A percentile compares a stretch with the other conserved stretches of the same genome.
Conservation (phyloP, 2,113 vertebrate species). For the Furnarius figulus region DNA sequence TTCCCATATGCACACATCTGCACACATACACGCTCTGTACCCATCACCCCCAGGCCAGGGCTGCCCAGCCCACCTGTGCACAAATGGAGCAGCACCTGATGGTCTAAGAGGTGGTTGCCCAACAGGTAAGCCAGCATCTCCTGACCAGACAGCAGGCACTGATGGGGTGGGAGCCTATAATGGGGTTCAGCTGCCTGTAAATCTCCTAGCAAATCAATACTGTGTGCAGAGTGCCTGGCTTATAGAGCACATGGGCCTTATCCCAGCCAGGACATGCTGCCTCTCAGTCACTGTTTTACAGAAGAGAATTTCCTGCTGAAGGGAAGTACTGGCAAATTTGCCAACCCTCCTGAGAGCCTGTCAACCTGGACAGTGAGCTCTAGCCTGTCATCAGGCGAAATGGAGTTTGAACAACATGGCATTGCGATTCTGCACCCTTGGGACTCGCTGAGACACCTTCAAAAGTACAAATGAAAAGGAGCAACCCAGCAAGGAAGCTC, state of each 20-base stretch:
- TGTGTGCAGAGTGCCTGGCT: background rate
- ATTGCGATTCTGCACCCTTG: background rate
- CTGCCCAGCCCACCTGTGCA: background rate
- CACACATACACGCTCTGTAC: rapidly evolving
- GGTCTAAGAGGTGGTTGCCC: background rate
- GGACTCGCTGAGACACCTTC: background rate
- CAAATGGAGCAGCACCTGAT: rapidly evolving
- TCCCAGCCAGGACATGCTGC: rapidly evolving
- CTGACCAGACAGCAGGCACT: background rate
- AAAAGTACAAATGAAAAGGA: background rate
- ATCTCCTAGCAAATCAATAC: background rate
- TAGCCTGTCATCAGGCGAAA: rapidly evolving
- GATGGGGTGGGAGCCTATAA: background rate
- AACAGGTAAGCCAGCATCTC: background rate
- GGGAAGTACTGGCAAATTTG: background rate
- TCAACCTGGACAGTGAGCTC: background rate
- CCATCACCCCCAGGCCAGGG: background rate
- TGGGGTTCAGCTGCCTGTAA: background rate
- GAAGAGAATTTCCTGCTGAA: background rate
- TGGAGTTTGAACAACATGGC: background rate
- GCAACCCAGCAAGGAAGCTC: rapidly evolving
- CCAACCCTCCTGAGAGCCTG: background rate
- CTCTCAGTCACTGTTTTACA: background rate
- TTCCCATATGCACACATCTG: background rate
- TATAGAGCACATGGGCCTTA: background rate